Percentiles rank a stretch among this genome's conserved stretches.
Conservation (phyloP, 2,797 vertebrate species). For the Coregonus ussuriensis region DNA sequence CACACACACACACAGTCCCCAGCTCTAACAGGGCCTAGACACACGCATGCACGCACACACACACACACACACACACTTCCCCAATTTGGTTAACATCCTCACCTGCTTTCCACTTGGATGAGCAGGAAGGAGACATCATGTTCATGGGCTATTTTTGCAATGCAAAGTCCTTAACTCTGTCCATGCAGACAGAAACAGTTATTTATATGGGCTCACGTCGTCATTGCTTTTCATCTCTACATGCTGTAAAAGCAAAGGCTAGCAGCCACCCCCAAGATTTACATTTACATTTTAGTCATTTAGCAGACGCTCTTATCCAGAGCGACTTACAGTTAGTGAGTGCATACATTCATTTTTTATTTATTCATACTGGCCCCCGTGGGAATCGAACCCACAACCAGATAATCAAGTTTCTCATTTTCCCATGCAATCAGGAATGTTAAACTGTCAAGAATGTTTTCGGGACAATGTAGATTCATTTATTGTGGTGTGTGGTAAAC, state of each 20-base stretch:
- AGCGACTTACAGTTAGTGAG: too few relatives aligned
- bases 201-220: not conserved
- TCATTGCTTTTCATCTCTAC: too few relatives aligned
- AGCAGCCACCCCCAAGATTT: not conserved
- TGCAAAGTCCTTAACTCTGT: not conserved
- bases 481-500: not conserved
- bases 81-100: not conserved
- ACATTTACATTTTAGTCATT: too few relatives aligned
- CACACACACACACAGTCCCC: not conserved
- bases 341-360: too few relatives aligned
- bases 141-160: constrained; percentile 1
- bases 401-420: not conserved
- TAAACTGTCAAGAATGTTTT: not conserved
- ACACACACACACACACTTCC: not conserved
- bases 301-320: too few relatives aligned
- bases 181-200: not conserved
- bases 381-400: not conserved
- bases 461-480: not conserved
- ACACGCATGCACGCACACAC: too few relatives aligned
- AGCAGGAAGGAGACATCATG: not conserved
- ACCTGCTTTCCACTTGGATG: not conserved
- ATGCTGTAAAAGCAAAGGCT: not conserved
- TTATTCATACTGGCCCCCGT: too few relatives aligned
- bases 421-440: not conserved
- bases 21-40: not conserved